phyloP scores from a whole-genome alignment of 2,888 invertebrate species.

The Nomada goodeniana region DNA sequence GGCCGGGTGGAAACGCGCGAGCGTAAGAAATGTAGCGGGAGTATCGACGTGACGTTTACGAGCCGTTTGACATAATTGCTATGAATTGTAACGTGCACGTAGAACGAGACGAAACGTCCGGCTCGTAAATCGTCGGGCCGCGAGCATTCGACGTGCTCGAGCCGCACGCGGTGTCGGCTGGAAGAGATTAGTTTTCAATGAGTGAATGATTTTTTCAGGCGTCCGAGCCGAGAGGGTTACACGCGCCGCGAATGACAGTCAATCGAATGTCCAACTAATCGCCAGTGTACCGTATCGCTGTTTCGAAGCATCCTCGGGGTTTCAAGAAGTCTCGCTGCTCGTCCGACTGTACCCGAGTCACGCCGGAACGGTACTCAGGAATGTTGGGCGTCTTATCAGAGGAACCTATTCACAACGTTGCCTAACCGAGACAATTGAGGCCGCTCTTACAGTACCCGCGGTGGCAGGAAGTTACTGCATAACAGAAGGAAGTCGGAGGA shows the following conservation, averaged over 20 bases:
- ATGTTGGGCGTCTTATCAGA: conserved; percentile 35
- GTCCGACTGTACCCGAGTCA: background rate
- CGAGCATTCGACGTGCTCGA: background rate
- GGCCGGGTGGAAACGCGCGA: background rate
- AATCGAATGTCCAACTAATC: background rate
- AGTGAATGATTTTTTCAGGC: background rate
- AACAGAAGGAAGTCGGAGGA: conserved; percentile 20
- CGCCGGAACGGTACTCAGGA: conserved; percentile 5
- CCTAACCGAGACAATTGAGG: conserved; percentile 44
- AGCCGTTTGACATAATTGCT: background rate
- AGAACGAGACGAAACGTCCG: background rate
- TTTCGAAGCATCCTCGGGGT: background rate
- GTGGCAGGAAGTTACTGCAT: conserved; percentile 36
- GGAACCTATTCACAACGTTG: conserved; percentile 24
- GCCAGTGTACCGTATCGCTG: background rate
- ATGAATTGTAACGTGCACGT: background rate
- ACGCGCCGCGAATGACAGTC: background rate
- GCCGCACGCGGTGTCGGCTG: background rate
- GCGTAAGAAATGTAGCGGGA: background rate
- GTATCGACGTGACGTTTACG: background rate
- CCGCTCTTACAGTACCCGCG: conserved; percentile 7
- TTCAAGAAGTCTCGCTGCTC: background rate
- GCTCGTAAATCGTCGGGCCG: background rate
- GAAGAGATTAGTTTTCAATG: background rate
- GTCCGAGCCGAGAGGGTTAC: background rate